phyloP scores from a whole-genome alignment of 2,888 invertebrate genomes.

The Subacronicta megacephala region DNA sequence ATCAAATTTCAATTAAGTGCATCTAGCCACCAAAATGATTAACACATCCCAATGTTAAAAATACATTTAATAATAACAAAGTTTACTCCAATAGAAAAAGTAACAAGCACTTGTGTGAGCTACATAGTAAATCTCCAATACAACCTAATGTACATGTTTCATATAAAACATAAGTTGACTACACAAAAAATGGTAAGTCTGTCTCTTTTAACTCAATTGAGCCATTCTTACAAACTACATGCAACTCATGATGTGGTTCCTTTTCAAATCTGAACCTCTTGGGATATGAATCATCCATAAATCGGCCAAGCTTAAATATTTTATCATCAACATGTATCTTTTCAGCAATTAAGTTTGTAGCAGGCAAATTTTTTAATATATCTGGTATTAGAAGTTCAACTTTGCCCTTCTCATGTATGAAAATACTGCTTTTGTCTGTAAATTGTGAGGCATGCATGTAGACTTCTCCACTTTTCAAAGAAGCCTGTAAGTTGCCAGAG shows the following conservation, averaged over 20 bases:
- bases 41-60: slow-evolving; percentile 41
- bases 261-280: slow-evolving; percentile 84
- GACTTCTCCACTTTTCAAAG: slow-evolving; percentile 85
- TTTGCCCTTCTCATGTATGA: slow-evolving; percentile 87
- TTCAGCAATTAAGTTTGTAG: slow-evolving; percentile 86
- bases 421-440: slow-evolving; percentile 84
- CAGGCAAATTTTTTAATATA: slow-evolving; percentile 80
- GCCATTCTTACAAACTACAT: slow-evolving; percentile 88
- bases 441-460: slow-evolving; percentile 83
- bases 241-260: slow-evolving; percentile 81
- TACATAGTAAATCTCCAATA: slow-evolving; percentile 41
- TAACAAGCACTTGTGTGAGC: slow-evolving; percentile 39
- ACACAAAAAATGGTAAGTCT: slow-evolving; percentile 77
- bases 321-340: slow-evolving; percentile 85
- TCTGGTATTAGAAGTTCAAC: slow-evolving; percentile 83
- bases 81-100: slow-evolving; percentile 39
- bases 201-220: slow-evolving; percentile 85
- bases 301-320: slow-evolving; percentile 81
- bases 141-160: slow-evolving; percentile 46
- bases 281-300: slow-evolving; percentile 86
- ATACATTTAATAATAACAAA: slow-evolving; percentile 51
- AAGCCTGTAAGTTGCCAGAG: slow-evolving; percentile 81
- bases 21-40: slow-evolving; percentile 36
- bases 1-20: slow-evolving; percentile 10
- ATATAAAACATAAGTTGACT: slow-evolving; percentile 50